Base-by-base conservation (phyloP, 1,140 invertebrate species). In the Drosophila mauritiana region DNA sequence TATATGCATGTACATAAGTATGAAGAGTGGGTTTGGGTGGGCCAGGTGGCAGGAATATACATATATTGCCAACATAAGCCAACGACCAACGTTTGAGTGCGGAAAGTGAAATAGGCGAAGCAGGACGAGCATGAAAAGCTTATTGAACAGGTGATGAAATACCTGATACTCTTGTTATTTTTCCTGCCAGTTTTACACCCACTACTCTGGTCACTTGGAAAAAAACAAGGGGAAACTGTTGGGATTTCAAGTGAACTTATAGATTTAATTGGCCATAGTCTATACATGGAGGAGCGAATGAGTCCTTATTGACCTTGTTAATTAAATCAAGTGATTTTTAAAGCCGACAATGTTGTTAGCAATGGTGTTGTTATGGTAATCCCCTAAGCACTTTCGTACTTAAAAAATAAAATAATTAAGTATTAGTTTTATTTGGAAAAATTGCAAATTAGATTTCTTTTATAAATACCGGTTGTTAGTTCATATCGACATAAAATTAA, bases 31-130 rank as follows among this genome's bases (percentile, higher is more conserved):
- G 40, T 3, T 3, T 20, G 13, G 40, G 25, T 42, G n/a, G 70
- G 70, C 15, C 17, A 45, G 54, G 31, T 17, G 37, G 39, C 43
- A 5, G 56, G 52, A 65, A 65, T 65, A 76, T 46, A 75, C 52
- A 65, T 65, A 76, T 46, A 75, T 57, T 75, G 46, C 67, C 67
- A 17, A 27, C 51, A 73, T 72, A 73, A 73, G 70, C 68, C 56
- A 63, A 73, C 70, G 68, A 62, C 69, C 68, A 36, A 25, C 61
- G 61, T 37, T 67, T 39, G 48, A 67, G 63, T 46, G 63, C 40
- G 63, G 36, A 68, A 69, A 49, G 63, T 46, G 63, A 68, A 68
- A 55, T 69, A 69, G 37, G 37, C 37, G 15, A 43, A 52, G 53
- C 40, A 43, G 20, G n/a, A 43, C 72, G 27, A 39, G 69, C 27